phyloP scores from a whole-genome alignment of 2,113 vertebrate species.

The Bombycilla garrulus region DNA sequence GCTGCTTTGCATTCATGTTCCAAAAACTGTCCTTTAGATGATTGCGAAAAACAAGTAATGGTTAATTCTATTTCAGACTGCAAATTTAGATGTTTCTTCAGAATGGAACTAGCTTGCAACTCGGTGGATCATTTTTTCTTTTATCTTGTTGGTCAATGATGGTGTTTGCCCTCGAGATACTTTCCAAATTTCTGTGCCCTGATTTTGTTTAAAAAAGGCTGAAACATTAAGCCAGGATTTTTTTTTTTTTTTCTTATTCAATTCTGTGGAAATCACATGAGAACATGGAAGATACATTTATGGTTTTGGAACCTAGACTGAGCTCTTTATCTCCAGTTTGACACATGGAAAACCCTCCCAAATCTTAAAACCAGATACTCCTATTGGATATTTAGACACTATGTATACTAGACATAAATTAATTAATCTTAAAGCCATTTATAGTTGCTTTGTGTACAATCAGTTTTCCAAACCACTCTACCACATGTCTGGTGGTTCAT shows the following conservation, averaged over 20 bases:
- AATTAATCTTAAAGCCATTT: neutral
- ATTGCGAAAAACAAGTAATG: neutral
- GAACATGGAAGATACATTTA: neutral
- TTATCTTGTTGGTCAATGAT: neutral
- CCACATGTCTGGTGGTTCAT: neutral
- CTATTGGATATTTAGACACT: neutral
- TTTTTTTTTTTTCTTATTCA: neutral
- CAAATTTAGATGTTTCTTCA: neutral
- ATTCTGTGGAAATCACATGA: neutral
- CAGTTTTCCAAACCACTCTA: neutral
- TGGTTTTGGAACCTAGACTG: neutral
- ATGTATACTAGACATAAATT: neutral
- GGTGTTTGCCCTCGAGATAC: neutral
- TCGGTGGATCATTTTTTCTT: neutral
- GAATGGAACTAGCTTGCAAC: neutral
- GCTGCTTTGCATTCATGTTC: neutral
- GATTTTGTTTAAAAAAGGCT: neutral
- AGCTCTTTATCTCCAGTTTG: neutral
- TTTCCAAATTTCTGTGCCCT: neutral
- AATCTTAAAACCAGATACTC: neutral
- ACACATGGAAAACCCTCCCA: neutral
- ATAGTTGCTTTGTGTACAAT: neutral
- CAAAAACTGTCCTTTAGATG: neutral
- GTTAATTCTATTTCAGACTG: neutral
- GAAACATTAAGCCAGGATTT: neutral